These are phyloP conservation scores for Philotrypesis tridentata DNA, from an alignment of 1,140 invertebrate species.

Conservation along the genomic window DNA sequence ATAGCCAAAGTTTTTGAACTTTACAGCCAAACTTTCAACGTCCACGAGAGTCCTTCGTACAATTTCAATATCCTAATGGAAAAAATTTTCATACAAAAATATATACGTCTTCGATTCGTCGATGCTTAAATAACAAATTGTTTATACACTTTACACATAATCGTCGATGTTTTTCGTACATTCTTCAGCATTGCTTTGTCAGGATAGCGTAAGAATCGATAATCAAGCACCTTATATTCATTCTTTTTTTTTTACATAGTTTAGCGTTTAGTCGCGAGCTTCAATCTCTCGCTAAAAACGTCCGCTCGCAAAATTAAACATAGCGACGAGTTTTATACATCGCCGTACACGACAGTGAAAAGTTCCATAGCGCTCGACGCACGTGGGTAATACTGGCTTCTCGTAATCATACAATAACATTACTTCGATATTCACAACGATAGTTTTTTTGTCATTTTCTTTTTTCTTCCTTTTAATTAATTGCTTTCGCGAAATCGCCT, in stretches of 20 bases:
- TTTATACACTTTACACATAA: background rate
- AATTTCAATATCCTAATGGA: background rate
- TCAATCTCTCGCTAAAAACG: background rate
- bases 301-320: conserved; percentile 2
- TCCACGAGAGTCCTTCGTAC: background rate
- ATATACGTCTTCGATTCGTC: conserved; percentile 4
- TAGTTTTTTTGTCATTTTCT: background rate
- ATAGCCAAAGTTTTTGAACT: background rate
- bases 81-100: conserved; percentile 39
- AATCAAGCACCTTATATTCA: conserved; percentile 63
- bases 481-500: background rate
- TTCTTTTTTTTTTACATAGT: conserved; percentile 18
- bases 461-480: conserved; percentile 18
- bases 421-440: conserved; percentile 40
- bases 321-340: background rate
- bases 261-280: conserved; percentile 4
- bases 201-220: background rate
- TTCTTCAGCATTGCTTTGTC: background rate
- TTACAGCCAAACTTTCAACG: background rate
- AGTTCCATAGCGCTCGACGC: conserved; percentile 48
- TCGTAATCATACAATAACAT: conserved; percentile 53
- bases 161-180: background rate
- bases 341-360: conserved; percentile 12
- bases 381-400: conserved; percentile 70
- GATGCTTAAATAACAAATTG: background rate